phyloP scores from a whole-genome alignment of 2,113 vertebrate species.

The Carassius auratus region DNA sequence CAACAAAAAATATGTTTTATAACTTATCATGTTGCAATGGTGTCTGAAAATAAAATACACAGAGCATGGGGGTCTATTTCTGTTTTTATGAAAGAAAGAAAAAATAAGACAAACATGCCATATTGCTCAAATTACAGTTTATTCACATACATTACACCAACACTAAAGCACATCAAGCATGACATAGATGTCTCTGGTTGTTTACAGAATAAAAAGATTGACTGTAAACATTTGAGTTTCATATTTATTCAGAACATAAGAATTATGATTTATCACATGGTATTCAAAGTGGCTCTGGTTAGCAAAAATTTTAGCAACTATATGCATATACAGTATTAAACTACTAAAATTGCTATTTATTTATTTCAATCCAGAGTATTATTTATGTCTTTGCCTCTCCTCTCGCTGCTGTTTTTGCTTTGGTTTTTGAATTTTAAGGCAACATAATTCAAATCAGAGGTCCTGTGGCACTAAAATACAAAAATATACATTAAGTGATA shows the following conservation, averaged over 20 bases:
- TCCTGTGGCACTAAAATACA: not conserved
- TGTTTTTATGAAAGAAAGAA: not conserved
- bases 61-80: not conserved
- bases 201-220: not conserved
- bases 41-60: not conserved
- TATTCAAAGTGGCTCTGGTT: not conserved
- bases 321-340: not conserved
- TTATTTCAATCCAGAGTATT: slow-evolving; percentile 8
- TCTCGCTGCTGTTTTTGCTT: slow-evolving; percentile 18
- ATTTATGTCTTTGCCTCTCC: not conserved
- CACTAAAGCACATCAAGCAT: not conserved
- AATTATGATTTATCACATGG: not conserved
- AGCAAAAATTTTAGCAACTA: not conserved
- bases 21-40: not conserved
- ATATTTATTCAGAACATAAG: not conserved
- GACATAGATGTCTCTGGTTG: not conserved
- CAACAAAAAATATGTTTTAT: not conserved
- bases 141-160: not conserved
- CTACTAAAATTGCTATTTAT: not conserved
- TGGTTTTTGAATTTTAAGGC: slow-evolving; percentile 19
- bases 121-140: not conserved
- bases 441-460: slow-evolving; percentile 6
- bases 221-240: not conserved
- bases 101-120: not conserved
- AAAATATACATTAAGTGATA: not conserved